Base-by-base conservation (phyloP, 1,140 invertebrate genomes). In the Augochlora pura region DNA sequence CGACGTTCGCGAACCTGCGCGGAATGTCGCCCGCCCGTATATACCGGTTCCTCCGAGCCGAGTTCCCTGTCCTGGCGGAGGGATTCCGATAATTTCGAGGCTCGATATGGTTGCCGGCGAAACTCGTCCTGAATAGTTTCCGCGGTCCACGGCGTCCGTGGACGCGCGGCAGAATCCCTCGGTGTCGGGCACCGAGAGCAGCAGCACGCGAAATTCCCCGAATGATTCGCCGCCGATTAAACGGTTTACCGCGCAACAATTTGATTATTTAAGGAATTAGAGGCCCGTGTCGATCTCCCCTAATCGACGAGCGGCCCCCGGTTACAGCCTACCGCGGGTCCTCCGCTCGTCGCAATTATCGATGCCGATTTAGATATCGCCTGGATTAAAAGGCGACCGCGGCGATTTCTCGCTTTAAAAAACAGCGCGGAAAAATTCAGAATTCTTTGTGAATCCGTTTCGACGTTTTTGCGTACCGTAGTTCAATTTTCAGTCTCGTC, bases 91-190 rank as follows among this genome's bases (percentile, higher is more conserved):
- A 84, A 85, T 85, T 78, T 85, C 78, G 59, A 62, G 14, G 38
- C 25, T 60, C 54, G 60, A 49, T 23, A 69, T 16, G 64, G 49
- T 46, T 25, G 52, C 64, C 49, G 72, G 23, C 62, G 70, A 84
- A 74, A 84, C 82, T 81, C 80, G 84, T 68, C 77, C 82, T 68
- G 82, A 85, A 85, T 85, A 85, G 84, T 78, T 85, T 62, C 64
- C 42, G 52, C 39, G 42, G 42, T 65, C 38, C 49, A 32, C 46
- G 38, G 39, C 57, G 74, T 32, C 68, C 68, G 25, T 73, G 65
- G 64, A 68, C 32, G 49, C 32, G 49, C 27, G n/a, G 14, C 46
- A 21, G 16, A 21, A 54, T 54, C 49, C 21, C 49, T 54, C 49
- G 54, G 54, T 8, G 18, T n/a, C 54, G 49, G 16, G 49, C 21